These are phyloP conservation scores for Scarus forsteni DNA, from an alignment of 2,797 vertebrate genomes.

Conservation along the genomic window DNA sequence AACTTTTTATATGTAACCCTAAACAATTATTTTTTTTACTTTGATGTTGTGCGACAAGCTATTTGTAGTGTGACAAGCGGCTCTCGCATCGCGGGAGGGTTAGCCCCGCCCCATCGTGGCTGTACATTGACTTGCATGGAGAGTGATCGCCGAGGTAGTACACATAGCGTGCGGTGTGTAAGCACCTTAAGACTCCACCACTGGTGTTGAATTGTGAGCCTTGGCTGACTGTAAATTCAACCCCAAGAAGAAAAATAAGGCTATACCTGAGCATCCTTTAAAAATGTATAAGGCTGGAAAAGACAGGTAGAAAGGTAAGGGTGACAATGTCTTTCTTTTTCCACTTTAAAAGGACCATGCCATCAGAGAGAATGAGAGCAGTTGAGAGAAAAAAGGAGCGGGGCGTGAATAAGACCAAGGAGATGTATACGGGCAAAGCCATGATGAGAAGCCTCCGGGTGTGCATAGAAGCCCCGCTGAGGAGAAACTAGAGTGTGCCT, in stretches of 20 bases:
- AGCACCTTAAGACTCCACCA: too few relatives aligned
- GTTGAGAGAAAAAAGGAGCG: conserved; percentile 10
- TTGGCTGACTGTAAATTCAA: background rate
- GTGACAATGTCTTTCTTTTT: conserved; percentile 5
- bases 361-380: conserved; percentile 17
- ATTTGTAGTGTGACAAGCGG: too few relatives aligned
- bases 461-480: conserved; percentile 46
- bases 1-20: too few relatives aligned
- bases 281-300: background rate
- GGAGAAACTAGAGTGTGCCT: conserved; percentile 46
- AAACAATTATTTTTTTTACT: too few relatives aligned
- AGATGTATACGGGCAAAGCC: conserved; percentile 28
- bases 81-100: too few relatives aligned
- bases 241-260: background rate
- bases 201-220: background rate
- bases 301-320: background rate
- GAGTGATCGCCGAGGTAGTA: too few relatives aligned
- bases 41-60: too few relatives aligned
- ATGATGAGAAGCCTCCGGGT: conserved; percentile 46
- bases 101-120: too few relatives aligned
- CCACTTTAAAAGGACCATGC: conserved; percentile 14
- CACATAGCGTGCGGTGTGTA: too few relatives aligned
- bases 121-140: too few relatives aligned
- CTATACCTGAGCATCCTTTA: background rate
- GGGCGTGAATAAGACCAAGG: conserved; percentile 17